A percentile compares a stretch with the other conserved stretches of the same genome.
phyloP scores from a whole-genome alignment of 2,888 invertebrate species.

The Agrochola lychnidis region DNA sequence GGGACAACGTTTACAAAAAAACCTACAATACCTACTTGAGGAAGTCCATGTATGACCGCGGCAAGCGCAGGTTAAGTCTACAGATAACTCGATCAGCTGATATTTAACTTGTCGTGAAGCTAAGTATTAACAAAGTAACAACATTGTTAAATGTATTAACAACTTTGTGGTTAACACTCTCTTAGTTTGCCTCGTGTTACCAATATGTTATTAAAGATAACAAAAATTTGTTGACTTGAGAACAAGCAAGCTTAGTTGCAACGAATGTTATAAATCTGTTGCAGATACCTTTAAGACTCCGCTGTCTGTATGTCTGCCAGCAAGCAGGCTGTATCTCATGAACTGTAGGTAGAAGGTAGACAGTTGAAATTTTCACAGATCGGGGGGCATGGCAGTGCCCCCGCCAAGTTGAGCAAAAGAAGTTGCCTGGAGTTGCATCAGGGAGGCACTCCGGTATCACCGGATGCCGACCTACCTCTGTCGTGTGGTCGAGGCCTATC shows the following conservation, averaged over 20 bases:
- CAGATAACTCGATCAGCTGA: background rate
- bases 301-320: no score
- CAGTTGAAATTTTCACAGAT: no score
- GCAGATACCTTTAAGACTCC: background rate
- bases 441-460: no score
- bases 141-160: background rate
- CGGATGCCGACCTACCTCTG: no score
- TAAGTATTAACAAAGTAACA: background rate
- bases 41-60: background rate
- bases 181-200: conserved; percentile 23
- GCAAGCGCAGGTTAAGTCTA: background rate
- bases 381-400: no score
- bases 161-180: conserved; percentile 18
- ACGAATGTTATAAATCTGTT: conserved; percentile 4
- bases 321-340: no score
- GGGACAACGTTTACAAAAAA: no score
- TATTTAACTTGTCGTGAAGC: background rate
- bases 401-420: no score
- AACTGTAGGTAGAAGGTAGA: no score
- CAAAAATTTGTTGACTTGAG: conserved; percentile 6
- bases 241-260: background rate
- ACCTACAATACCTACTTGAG: background rate
- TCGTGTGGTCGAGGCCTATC: no score
- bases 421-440: no score
- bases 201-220: conserved; percentile 28